A percentile compares a stretch with the other conserved stretches of the same genome.
Conservation (phyloP, 2,888 invertebrate genomes). For the Aphodius granarius region DNA sequence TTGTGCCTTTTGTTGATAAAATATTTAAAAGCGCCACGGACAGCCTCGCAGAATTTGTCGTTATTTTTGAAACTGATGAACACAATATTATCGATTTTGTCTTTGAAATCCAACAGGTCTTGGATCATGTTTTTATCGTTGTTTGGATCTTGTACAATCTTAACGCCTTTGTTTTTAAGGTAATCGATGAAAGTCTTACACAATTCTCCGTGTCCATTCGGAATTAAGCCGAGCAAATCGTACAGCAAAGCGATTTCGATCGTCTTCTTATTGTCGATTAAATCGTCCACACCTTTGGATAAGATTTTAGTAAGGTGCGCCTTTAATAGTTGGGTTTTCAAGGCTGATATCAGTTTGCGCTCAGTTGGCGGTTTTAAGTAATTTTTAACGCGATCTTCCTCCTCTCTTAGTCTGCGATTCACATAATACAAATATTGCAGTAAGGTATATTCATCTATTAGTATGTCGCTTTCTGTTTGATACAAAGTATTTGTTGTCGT, state of each 20-base stretch:
- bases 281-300: constrained; percentile 83
- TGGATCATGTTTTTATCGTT: constrained; percentile 93
- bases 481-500: constrained; percentile 88
- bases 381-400: constrained; percentile 83
- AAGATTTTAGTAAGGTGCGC: constrained; percentile 85
- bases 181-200: constrained; percentile 86
- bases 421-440: constrained; percentile 78
- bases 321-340: constrained; percentile 87
- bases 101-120: constrained; percentile 93
- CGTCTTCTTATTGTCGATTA: constrained; percentile 85
- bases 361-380: constrained; percentile 90
- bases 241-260: constrained; percentile 85
- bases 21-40: constrained; percentile 93
- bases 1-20: constrained; percentile 96
- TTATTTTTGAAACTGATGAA: constrained; percentile 83
- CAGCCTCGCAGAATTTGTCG: constrained; percentile 87
- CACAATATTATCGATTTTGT: constrained; percentile 91
- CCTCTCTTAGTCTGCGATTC: constrained; percentile 85
- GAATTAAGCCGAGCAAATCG: constrained; percentile 80
- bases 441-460: constrained; percentile 86
- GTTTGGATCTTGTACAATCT: constrained; percentile 91
- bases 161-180: constrained; percentile 91
- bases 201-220: constrained; percentile 82
- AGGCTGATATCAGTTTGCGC: constrained; percentile 78
- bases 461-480: constrained; percentile 82